Conservation (phyloP, 2,797 vertebrate genomes). For the Acipenser ruthenus region DNA sequence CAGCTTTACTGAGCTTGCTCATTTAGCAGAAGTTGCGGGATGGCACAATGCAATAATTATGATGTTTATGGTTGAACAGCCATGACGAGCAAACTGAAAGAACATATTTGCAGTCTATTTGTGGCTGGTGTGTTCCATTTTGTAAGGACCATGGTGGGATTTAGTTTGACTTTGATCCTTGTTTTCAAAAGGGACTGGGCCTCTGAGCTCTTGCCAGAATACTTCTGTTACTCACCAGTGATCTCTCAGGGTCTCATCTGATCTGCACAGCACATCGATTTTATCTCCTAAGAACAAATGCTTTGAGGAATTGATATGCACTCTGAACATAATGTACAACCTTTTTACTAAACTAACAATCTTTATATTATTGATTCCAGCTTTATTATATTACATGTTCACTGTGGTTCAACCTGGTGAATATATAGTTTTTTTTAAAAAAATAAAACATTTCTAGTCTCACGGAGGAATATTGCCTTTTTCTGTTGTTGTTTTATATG, state of each 20-base stretch:
- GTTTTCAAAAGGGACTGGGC: background rate
- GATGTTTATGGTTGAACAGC: background rate
- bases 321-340: no score
- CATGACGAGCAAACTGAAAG: background rate
- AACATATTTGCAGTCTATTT: background rate
- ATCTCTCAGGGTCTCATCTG: background rate
- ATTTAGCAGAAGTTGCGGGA: no score
- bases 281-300: background rate
- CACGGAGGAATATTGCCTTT: no score
- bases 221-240: background rate
- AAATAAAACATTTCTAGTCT: no score
- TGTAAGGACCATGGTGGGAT: background rate
- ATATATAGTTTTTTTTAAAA: no score
- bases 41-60: no score
- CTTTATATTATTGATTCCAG: no score
- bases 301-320: background rate
- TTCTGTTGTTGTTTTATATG: no score
- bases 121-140: background rate
- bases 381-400: no score
- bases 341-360: no score
- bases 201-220: background rate
- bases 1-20: no score
- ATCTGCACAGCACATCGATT: background rate
- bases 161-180: constrained; percentile 4
- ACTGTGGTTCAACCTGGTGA: no score